phyloP scores from a whole-genome alignment of 2,113 vertebrate genomes.

The Chaetodon trifascialis region DNA sequence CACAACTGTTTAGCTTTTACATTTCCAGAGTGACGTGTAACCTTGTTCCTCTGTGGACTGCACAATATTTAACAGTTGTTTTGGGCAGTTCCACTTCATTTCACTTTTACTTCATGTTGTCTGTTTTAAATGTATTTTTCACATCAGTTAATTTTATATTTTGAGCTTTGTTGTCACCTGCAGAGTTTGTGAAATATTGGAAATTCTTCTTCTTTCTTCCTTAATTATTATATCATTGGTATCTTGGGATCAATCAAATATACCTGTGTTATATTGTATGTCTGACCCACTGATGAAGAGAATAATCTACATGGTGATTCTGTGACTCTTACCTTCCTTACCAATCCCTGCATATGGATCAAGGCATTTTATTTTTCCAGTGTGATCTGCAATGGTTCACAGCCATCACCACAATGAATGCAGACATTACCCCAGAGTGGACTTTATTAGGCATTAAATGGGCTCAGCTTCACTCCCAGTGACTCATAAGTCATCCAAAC shows the following conservation, averaged over 20 bases:
- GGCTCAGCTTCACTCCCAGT: not conserved
- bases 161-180: not conserved
- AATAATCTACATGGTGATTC: not conserved
- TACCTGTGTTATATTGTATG: not conserved
- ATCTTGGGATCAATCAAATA: too few species aligned
- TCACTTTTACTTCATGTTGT: not conserved
- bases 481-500: slow-evolving; percentile 26
- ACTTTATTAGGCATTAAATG: slow-evolving; percentile 35
- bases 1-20: slow-evolving; percentile 40
- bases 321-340: not conserved
- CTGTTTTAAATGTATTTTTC: not conserved
- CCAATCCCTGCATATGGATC: not conserved
- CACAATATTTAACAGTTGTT: slow-evolving; percentile 19
- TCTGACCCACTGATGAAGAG: not conserved
- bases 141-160: not conserved
- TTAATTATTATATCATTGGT: not conserved
- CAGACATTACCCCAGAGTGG: slow-evolving; percentile 16
- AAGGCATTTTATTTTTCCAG: not conserved
- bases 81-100: not conserved
- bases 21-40: slow-evolving; percentile 25
- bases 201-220: too few species aligned
- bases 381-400: not conserved
- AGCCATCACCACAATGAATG: slow-evolving; percentile 4
- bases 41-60: slow-evolving; percentile 26
- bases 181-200: too few species aligned